Percentiles rank a stretch among this genome's conserved stretches.
phyloP scores from a whole-genome alignment of 1,140 invertebrate species.

The Oncopeltus fasciatus region DNA sequence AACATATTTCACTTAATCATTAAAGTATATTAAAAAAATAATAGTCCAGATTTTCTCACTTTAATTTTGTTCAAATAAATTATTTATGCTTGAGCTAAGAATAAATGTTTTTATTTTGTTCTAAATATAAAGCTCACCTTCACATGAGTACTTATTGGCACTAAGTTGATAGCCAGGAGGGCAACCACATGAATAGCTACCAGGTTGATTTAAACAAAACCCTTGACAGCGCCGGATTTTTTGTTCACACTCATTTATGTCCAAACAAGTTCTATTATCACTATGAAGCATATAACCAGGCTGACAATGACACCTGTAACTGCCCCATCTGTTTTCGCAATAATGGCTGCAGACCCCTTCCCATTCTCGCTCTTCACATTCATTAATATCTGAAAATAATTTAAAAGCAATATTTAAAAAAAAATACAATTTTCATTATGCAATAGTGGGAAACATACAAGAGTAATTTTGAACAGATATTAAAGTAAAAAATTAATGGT shows the following conservation, averaged over 20 bases:
- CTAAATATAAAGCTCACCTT: no score
- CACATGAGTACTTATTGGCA: no score
- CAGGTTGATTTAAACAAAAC: constrained; percentile 72
- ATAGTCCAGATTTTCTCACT: no score
- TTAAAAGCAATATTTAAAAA: not conserved
- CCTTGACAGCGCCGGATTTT: constrained; percentile 58
- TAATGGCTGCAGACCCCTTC: constrained; percentile 62
- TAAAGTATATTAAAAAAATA: no score
- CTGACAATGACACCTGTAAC: constrained; percentile 61
- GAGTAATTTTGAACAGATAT: no score
- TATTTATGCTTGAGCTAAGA: no score
- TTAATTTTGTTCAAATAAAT: no score
- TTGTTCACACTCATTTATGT: constrained; percentile 76
- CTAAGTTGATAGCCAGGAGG: constrained; percentile 82
- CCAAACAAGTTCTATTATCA: constrained; percentile 66
- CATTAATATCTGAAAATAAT: constrained; percentile 45
- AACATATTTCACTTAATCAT: no score
- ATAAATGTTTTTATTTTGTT: no score
- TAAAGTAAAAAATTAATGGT: no score
- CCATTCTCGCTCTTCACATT: constrained; percentile 44
- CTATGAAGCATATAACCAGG: constrained; percentile 50
- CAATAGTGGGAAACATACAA: no score
- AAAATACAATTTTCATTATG: no score
- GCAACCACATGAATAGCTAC: constrained; percentile 74
- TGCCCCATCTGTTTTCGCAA: constrained; percentile 71